Evolutionary conservation across 2,113 vertebrate species (phyloP).

Genomic region (Hemibagrus wyckioides): DNA sequence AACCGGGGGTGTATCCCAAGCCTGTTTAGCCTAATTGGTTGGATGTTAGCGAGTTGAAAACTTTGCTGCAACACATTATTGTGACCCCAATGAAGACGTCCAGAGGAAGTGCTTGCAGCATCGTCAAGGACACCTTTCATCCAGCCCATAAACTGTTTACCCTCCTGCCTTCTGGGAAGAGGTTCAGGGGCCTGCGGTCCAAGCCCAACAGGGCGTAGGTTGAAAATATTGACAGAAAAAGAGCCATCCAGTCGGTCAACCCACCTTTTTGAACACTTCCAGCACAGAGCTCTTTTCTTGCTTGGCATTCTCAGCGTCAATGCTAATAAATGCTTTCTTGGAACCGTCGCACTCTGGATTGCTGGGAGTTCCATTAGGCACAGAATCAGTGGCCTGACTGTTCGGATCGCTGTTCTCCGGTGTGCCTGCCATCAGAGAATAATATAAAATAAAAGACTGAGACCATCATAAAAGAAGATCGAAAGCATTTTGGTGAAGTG

Average conservation of each 20-base stretch:
- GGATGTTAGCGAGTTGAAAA: not conserved
- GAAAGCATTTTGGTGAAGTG: not conserved
- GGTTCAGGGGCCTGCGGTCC: too few species aligned
- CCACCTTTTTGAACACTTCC: conserved; percentile 79
- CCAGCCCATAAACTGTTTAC: too few species aligned
- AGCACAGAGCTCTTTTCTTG: conserved; percentile 68
- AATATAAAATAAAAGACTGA: not conserved
- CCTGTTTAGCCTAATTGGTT: not conserved
- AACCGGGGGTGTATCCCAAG: not conserved
- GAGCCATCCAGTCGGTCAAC: not conserved
- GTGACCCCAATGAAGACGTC: too few species aligned
- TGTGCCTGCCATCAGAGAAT: not conserved
- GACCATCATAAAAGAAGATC: not conserved
- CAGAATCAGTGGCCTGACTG: conserved; percentile 48
- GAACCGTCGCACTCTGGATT: not conserved
- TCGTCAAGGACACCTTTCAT: too few species aligned
- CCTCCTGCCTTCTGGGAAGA: too few species aligned
- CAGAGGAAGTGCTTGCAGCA: too few species aligned
- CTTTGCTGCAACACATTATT: too few species aligned
- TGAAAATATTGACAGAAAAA: not conserved
- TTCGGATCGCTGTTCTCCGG: conserved; percentile 54
- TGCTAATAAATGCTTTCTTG: conserved; percentile 59
- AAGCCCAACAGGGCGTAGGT: too few species aligned
- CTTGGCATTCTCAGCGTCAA: conserved; percentile 53
- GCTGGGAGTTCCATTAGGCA: not conserved